Evolutionary conservation across 1,140 invertebrate genomes (phyloP).

Genomic region (Tyrophagus putrescentiae): DNA sequence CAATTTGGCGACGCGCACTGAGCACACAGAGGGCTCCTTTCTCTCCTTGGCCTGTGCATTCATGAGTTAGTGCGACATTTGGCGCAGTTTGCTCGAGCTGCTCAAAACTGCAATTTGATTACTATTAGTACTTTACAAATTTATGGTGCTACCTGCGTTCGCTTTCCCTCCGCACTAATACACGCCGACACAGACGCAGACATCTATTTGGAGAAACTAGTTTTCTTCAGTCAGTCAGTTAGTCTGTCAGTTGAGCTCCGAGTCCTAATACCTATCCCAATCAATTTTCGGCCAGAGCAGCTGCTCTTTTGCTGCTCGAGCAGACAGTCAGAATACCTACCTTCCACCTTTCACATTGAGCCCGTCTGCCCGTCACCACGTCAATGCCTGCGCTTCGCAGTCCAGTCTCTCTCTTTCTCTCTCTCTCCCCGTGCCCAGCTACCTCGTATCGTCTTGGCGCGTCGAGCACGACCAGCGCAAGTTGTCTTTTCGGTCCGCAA

Average conservation of each 20-base stretch:
- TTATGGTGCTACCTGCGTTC: slow-evolving; percentile 12
- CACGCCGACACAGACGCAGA: not conserved
- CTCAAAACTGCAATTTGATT: slow-evolving; percentile 13
- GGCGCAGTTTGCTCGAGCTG: too few species aligned
- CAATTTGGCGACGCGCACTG: slow-evolving; percentile 12
- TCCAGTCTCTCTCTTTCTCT: too few species aligned
- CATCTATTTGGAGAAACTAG: not conserved
- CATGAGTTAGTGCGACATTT: not conserved
- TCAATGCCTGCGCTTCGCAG: too few species aligned
- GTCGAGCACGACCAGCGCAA: not conserved
- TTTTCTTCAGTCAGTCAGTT: too few species aligned
- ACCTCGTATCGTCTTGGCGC: not conserved
- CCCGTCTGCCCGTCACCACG: too few species aligned
- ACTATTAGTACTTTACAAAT: too few species aligned
- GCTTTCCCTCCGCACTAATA: slow-evolving; percentile 12
- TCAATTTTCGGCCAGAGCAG: slow-evolving; percentile 4
- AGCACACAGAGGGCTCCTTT: not conserved
- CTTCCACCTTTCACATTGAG: too few species aligned
- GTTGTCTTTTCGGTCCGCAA: not conserved
- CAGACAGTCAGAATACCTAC: too few species aligned
- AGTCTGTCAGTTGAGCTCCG: too few species aligned
- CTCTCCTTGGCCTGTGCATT: too few species aligned
- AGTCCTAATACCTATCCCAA: slow-evolving; percentile 9
- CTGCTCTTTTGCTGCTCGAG: slow-evolving; percentile 7
- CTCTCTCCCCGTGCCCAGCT: not conserved